Percentiles rank a stretch among this genome's conserved stretches.
Conservation (phyloP, 1,140 invertebrate genomes). For the Zeugodacus cucurbitae region DNA sequence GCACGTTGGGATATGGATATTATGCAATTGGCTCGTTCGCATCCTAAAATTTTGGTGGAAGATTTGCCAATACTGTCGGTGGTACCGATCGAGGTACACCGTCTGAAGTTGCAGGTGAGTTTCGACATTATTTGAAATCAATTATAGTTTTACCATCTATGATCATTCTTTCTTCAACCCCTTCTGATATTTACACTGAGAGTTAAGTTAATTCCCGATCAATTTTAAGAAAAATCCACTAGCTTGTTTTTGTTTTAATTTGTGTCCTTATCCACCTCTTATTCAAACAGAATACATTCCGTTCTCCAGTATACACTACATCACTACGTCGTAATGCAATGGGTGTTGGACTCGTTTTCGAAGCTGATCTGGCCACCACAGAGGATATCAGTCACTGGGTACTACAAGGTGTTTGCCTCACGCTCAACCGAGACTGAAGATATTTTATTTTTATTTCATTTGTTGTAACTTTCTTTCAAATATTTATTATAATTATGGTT, state of each 20-base stretch:
- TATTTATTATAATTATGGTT: background rate
- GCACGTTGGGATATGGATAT: constrained; percentile 84
- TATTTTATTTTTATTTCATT: background rate
- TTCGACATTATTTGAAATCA: background rate
- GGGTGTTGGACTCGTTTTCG: constrained; percentile 90
- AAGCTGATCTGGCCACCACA: constrained; percentile 83
- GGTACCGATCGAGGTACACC: constrained; percentile 86
- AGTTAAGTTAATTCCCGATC: too few species aligned
- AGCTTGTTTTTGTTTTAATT: constrained; percentile 47
- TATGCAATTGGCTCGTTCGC: constrained; percentile 77
- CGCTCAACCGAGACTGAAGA: constrained; percentile 82
- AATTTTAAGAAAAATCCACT: constrained; percentile 42
- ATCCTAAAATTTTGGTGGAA: constrained; percentile 87
- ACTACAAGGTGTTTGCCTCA: constrained; percentile 86
- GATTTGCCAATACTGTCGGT: constrained; percentile 85
- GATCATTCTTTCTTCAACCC: background rate
- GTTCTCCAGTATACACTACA: constrained; percentile 89
- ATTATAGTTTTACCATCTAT: too few species aligned
- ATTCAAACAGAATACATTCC: constrained; percentile 78
- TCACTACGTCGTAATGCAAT: constrained; percentile 85
- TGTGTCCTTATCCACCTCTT: constrained; percentile 44
- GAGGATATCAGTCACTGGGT: constrained; percentile 89
- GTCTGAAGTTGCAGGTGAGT: constrained; percentile 82
- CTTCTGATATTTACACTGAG: too few species aligned
- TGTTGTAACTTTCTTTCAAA: background rate